Percentiles rank a stretch among this genome's conserved stretches.
Conservation (phyloP, 2,113 vertebrate species). For the Odontophorus gujanensis region DNA sequence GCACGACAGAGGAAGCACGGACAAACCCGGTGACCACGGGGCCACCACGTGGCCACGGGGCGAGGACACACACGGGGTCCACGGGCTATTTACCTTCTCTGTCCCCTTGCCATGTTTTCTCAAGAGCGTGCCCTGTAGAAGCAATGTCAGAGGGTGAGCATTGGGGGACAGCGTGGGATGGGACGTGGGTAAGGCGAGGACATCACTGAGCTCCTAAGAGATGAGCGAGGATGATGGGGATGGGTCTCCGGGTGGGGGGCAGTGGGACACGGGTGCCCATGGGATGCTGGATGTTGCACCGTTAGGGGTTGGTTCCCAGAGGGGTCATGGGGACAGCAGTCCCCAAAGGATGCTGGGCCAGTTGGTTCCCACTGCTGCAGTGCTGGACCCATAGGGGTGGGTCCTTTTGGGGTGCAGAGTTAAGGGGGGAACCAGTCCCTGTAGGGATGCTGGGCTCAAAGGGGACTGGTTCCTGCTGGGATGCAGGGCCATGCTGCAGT, state of each 20-base stretch:
- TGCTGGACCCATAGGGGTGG: too few relatives aligned
- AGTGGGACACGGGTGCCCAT: not conserved
- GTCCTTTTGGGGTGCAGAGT: too few relatives aligned
- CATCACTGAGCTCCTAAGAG: not conserved
- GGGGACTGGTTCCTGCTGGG: not conserved
- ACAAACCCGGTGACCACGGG: conserved; percentile 12
- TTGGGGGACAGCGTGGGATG: not conserved
- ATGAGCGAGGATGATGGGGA: not conserved
- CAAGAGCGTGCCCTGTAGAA: conserved; percentile 86
- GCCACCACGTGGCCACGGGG: not conserved
- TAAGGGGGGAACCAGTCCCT: not conserved
- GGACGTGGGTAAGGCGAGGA: not conserved
- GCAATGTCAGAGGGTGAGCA: conserved; percentile 80
- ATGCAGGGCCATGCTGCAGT: not conserved
- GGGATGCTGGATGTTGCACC: not conserved
- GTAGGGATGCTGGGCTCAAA: not conserved
- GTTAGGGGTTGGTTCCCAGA: not conserved
- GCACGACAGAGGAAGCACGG: not conserved
- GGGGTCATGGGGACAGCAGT: not conserved
- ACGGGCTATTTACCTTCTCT: conserved; percentile 83
- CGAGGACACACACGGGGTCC: conserved; percentile 56
- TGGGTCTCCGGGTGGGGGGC: not conserved
- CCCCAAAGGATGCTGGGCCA: not conserved
- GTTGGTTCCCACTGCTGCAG: not conserved
- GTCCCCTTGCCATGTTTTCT: conserved; percentile 88